phyloP scores from a whole-genome alignment of 1,140 invertebrate species.

The Teleogryllus occipitalis region DNA sequence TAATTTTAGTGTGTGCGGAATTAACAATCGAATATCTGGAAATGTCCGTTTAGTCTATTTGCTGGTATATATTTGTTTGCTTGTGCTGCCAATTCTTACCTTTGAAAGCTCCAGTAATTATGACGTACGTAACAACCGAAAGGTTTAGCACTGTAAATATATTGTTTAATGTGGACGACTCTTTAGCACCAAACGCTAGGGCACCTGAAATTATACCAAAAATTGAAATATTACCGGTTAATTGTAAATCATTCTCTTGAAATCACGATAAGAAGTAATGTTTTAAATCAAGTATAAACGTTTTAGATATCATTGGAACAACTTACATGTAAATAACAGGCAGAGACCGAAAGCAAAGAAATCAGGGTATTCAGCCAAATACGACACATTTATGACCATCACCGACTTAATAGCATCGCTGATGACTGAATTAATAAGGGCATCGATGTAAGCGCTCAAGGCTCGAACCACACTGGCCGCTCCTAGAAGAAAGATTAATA shows the following conservation, averaged over 20 bases:
- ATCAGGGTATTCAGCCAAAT: constrained; percentile 59
- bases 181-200: constrained; percentile 68
- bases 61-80: no score
- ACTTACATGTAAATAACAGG: constrained; percentile 46
- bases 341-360: constrained; percentile 54
- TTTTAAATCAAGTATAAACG: no score
- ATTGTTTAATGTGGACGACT: constrained; percentile 75
- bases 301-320: neutral
- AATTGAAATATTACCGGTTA: neutral
- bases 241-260: no score
- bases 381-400: constrained; percentile 46
- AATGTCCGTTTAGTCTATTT: no score
- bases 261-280: no score
- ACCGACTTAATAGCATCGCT: constrained; percentile 47
- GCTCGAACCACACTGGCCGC: constrained; percentile 68
- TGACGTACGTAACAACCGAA: constrained; percentile 66
- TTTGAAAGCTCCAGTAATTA: constrained; percentile 70
- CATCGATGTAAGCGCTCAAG: constrained; percentile 63
- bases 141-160: constrained; percentile 77
- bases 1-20: no score
- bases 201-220: constrained; percentile 35
- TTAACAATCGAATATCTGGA: no score
- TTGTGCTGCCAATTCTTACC: constrained; percentile 36
- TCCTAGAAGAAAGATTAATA: constrained; percentile 32
- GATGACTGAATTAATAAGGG: constrained; percentile 39